Conservation (phyloP, 1,140 invertebrate species). For the Drosophila sulfurigaster region DNA sequence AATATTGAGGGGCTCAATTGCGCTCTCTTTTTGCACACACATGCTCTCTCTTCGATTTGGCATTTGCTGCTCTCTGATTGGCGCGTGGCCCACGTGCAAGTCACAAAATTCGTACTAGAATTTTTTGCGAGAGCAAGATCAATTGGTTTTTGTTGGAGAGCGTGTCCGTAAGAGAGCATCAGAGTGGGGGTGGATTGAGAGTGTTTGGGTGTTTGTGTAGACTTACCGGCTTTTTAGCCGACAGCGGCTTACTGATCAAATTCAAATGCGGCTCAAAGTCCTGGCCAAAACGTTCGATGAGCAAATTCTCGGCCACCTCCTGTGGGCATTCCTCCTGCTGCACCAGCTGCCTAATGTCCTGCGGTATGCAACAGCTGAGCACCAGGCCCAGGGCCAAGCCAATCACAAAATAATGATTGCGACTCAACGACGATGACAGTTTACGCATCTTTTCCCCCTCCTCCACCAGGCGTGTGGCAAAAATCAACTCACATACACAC, state of each 20-base stretch:
- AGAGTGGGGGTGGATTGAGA: neutral
- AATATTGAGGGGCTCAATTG: constrained; percentile 9
- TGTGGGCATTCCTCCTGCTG: constrained; percentile 83
- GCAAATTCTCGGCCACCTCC: constrained; percentile 70
- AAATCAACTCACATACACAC: constrained; percentile 33
- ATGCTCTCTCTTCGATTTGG: constrained; percentile 8
- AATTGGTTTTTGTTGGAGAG: neutral
- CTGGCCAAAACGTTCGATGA: constrained; percentile 79
- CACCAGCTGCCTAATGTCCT: constrained; percentile 74
- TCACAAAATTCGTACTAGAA: neutral
- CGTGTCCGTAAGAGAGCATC: too few relatives aligned
- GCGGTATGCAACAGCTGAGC: constrained; percentile 75
- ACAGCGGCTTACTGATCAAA: constrained; percentile 83
- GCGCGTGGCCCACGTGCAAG: constrained; percentile 31
- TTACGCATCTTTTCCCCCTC: constrained; percentile 73
- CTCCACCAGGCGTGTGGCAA: constrained; percentile 29
- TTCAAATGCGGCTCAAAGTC: constrained; percentile 84
- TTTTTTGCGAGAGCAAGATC: neutral
- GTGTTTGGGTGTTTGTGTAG: neutral
- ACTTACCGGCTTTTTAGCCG: constrained; percentile 83
- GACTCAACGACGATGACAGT: constrained; percentile 63
- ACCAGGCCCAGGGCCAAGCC: constrained; percentile 77
- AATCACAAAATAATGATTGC: constrained; percentile 82
- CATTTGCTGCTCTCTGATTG: constrained; percentile 27
- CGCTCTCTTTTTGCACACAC: neutral